phyloP scores from a whole-genome alignment of 2,797 vertebrate genomes.

The Siniperca scherzeri region DNA sequence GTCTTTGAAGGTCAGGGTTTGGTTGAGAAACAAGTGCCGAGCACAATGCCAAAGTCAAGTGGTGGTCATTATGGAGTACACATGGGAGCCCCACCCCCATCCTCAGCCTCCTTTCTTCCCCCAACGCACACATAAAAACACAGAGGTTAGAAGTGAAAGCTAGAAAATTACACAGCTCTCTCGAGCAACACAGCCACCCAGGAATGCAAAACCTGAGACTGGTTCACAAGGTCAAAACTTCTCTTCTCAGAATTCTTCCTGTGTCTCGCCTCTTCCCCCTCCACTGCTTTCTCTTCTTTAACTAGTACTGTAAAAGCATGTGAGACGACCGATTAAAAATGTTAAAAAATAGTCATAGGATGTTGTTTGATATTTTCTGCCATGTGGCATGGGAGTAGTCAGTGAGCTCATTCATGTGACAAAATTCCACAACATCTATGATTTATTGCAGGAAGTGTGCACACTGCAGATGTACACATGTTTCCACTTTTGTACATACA shows the following conservation, averaged over 20 bases:
- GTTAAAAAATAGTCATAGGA: slow-evolving; percentile 26
- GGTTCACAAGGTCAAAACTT: slow-evolving; percentile 59
- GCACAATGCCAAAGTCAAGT: slow-evolving; percentile 58
- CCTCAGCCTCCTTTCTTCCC: neutral
- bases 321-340: slow-evolving; percentile 12
- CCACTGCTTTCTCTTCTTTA: neutral
- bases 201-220: slow-evolving; percentile 57
- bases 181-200: slow-evolving; percentile 41
- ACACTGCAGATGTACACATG: slow-evolving; percentile 11
- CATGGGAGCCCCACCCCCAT: slow-evolving; percentile 8
- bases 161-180: slow-evolving; percentile 52
- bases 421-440: slow-evolving; percentile 24
- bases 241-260: neutral
- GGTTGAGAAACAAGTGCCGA: slow-evolving; percentile 41
- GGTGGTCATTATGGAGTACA: slow-evolving; percentile 52
- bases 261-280: neutral
- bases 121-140: slow-evolving; percentile 44
- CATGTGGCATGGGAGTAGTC: slow-evolving; percentile 30
- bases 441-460: slow-evolving; percentile 45
- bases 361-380: slow-evolving; percentile 25
- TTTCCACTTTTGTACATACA: slow-evolving; percentile 43
- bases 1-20: slow-evolving; percentile 61
- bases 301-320: slow-evolving; percentile 2
- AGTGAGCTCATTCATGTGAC: slow-evolving; percentile 35
- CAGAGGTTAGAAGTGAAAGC: slow-evolving; percentile 53